Base-by-base conservation (phyloP, 2,797 vertebrate species). In the Enteromius afrohamiltoni region DNA sequence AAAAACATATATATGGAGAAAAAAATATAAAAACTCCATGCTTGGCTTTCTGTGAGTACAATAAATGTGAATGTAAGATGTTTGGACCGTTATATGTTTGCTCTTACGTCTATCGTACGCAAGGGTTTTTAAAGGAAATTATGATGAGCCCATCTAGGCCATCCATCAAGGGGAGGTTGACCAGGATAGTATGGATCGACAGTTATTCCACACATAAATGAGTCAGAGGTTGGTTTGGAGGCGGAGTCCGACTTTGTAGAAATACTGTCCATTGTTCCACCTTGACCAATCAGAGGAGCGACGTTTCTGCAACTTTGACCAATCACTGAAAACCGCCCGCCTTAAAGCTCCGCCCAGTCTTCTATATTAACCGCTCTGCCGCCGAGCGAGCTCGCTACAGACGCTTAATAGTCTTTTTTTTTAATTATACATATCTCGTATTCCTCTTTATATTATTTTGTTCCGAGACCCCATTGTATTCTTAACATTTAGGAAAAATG, bases 241-340 rank as follows among this genome's bases (percentile, higher is more conserved):
- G 88, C 80, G 89, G 87, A 49, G 65, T 83, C 64, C 85, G 83
- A 83, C 83, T 64, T 82, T 88, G 86, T 85, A 85, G 85, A 90
- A 92, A 90, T 86, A 86, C 84, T 90, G 91, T 89, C 91, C 88
- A 92, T 94, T 94, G 92, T 94, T 93, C 87, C 80, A 76, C 17
- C 16, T 37, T 62, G 55, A 67, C 92, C 85, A 92, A 93, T 93
- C 75, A 85, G 47, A 84, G 40, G 77, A 45, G 64, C 77, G 29
- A 58, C 87, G 82, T 83, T 78, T 85, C 77, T 65, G 34, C 34
- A 31, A 6, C 49, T 3, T 13, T 19, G 79, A 51, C 93, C 92
- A 94, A 94, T 93, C 88, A 83, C 2, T 53, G 37, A 9, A 62
- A 3, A 21, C 26, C 26, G 34, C 37, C 85, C 79, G 85, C 83